Base-by-base conservation (phyloP, 2,888 invertebrate species). In the Orthosia cruda region DNA sequence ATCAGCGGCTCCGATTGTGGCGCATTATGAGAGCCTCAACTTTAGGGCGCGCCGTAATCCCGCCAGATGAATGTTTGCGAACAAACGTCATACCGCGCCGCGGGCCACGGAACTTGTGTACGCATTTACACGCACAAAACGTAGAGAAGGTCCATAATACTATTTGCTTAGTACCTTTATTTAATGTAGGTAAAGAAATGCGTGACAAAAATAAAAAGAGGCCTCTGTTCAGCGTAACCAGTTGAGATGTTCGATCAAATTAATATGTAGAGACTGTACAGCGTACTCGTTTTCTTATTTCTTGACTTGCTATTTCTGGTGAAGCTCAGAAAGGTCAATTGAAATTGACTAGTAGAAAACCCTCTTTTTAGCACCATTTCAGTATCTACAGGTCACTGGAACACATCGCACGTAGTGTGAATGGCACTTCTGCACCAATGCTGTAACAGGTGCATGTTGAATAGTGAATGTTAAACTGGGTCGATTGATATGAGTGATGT, bases 11-110 rank as follows among this genome's bases (percentile, higher is more conserved):
- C 62, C 50, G 78, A 74, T 66, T 72, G 68, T 58, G 58, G 47
- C 55, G 32, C 62, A 58, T 58, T 81, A 71, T 63, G 75, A 70
- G 66, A 70, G 58, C 45, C 47, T 67, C 32, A 59, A 45, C 62
- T 52, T 45, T 40, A 63, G 62, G 59, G 71, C 61, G 66, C 18
- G 57, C 74, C 70, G 68, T 81, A 77, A 81, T 85, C 83, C 85
- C 49, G 18, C 80, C 61, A 80, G 71, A 86, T 86, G 73, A 87
- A 82, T 86, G 75, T 86, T 84, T 86, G 87, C 26, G 65, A 66
- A 81, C 75, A 71, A 76, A 80, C 81, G 75, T 52, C 57, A 69
- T 20, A 26, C 62, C 47, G 40, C 52, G 57, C 55, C 40, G 11
- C 49, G 16, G 64, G 32, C 63, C 47, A 26, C 63, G 26, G 26